Evolutionary conservation across 2,888 invertebrate genomes (phyloP), one percentile per base, ranked within the genome.

Genomic region (Ariolimax columbianus): DNA sequence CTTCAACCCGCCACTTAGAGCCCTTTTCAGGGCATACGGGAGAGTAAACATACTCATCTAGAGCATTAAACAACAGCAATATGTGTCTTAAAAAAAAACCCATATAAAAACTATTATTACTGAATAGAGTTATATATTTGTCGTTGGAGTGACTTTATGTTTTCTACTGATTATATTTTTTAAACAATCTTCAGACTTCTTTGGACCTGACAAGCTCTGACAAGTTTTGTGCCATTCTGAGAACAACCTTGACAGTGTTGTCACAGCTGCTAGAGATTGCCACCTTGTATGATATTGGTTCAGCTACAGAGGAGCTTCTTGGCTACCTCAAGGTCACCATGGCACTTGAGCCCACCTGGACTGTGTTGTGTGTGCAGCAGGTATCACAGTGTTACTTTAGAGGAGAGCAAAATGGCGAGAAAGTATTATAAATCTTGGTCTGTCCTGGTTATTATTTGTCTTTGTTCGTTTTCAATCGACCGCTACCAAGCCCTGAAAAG

Each of bases 241-340:
- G 89, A 83, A 90, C 96, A 14, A 95, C 96, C 0, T 94, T 97
- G 14, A 95, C 96, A 87, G 95, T 96, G 9, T 93, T 97, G 40
- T 96, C 96, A 0, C 96, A 96, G 88, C 85, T 94, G 23, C 88
- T 94, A 59, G 94, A 94, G 88, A 90, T 94, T 14, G 93, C 93
- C 30, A 90, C 91, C 14, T 87, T 94, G 79, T 95, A 94, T 38
- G 97, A 97, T 93, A 96, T 96, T 51, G 96, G 96, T 0, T 94
- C 95, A 77, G 95, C 97, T 77, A 96, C 97, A 0, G 97, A 98
- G 94, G 97, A 98, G 94, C 95, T 97, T 30, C 95, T 98, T 0
- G 95, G 95, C 89, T 97, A 97, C 92, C 94, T 97, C 14, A 96
- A 96, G 90, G 95, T 96, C 0, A 96, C 96, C 1, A 96, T 97